Conservation (phyloP, 64 coral and sea anemone genomes). For the Porites lutea region DNA sequence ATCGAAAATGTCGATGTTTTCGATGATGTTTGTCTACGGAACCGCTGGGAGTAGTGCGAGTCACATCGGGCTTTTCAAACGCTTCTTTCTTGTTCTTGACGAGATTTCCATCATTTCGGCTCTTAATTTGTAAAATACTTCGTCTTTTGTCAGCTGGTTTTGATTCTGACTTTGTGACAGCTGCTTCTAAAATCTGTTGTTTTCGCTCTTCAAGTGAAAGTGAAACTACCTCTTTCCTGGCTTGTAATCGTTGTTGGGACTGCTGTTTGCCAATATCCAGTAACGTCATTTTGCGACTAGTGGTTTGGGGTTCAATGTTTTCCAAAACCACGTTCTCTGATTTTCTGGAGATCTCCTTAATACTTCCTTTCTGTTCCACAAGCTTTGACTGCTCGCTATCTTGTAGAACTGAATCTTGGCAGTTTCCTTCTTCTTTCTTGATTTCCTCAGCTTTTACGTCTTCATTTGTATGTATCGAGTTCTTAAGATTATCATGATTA, state of each 20-base stretch:
- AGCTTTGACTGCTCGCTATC: not conserved
- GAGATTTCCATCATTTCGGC: conserved; percentile 26
- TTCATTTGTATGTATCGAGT: not conserved
- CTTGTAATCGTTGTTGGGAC: not conserved
- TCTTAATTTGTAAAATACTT: conserved; percentile 54
- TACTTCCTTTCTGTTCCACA: not conserved
- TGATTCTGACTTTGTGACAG: conserved; percentile 6
- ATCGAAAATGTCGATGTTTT: conserved; percentile 28
- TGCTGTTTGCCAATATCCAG: conserved; percentile 36
- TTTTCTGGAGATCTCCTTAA: not conserved
- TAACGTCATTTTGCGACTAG: conserved; percentile 15
- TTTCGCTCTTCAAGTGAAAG: conserved; percentile 39
- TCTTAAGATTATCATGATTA: not conserved
- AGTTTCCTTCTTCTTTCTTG: too few species aligned
- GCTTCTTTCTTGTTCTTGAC: conserved; percentile 35
- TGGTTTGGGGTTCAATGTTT: not conserved
- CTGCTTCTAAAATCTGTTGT: not conserved
- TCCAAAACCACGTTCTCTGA: not conserved
- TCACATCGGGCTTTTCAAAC: not conserved
- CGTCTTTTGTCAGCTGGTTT: conserved; percentile 40
- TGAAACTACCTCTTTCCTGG: not conserved
- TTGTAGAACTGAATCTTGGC: not conserved
- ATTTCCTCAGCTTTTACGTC: not conserved
- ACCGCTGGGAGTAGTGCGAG: not conserved
- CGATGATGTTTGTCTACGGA: not conserved